These are phyloP conservation scores for Dendrocopos noguchii DNA, from an alignment of 2,113 vertebrate genomes.

Conservation along the genomic window DNA sequence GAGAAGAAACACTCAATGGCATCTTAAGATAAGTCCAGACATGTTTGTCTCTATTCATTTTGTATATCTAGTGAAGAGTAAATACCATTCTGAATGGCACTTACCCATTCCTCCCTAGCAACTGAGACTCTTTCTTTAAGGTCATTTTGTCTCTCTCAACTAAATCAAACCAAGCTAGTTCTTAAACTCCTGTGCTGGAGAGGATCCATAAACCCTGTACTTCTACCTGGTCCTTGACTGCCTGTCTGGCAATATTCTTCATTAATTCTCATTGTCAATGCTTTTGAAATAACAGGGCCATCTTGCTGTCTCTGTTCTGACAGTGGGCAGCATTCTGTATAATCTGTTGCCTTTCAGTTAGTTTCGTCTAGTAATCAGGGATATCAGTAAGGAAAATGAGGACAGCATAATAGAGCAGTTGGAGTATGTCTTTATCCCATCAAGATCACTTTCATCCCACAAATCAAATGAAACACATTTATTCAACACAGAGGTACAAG, in stretches of 20 bases:
- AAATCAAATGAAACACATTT: not conserved
- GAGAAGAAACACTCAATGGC: not conserved
- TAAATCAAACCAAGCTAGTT: not conserved
- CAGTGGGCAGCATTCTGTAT: not conserved
- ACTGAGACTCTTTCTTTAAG: not conserved
- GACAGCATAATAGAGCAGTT: not conserved
- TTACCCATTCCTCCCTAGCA: not conserved
- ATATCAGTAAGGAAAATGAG: not conserved
- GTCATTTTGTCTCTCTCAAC: not conserved
- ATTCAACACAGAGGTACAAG: not conserved
- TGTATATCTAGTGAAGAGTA: not conserved
- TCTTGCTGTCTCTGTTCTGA: not conserved
- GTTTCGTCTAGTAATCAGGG: not conserved
- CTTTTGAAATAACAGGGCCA: not conserved
- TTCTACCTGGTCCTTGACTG: not conserved
- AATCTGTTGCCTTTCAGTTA: not conserved
- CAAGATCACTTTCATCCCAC: not conserved
- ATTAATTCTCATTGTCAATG: not conserved
- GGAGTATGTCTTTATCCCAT: not conserved
- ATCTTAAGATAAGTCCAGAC: not conserved
- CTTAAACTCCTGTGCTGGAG: accelerated
- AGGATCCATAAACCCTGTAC: not conserved
- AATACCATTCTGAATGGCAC: not conserved
- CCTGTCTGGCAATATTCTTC: not conserved
- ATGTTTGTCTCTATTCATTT: not conserved